Evolutionary conservation across 2,113 vertebrate genomes (phyloP).

Genomic region (Hemicordylus capensis): DNA sequence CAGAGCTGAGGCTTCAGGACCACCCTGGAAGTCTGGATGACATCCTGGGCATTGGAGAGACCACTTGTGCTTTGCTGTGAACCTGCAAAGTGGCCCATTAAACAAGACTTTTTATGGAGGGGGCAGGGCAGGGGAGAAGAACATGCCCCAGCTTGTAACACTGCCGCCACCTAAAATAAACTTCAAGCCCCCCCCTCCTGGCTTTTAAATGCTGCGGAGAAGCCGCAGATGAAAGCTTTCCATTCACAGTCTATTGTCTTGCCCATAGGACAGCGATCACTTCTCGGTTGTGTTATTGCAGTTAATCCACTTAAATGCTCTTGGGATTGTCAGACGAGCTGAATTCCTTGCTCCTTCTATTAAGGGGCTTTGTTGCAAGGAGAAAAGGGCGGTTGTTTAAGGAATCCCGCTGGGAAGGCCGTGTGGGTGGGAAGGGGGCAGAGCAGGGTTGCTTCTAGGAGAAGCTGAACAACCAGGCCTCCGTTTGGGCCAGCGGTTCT

Average conservation of each 20-base stretch:
- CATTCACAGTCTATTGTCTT: constrained; percentile 74
- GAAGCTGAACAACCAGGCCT: too few relatives aligned
- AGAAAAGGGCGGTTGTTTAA: constrained; percentile 66
- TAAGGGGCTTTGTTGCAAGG: constrained; percentile 62
- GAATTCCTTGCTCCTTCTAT: constrained; percentile 70
- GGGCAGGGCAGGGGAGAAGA: background rate
- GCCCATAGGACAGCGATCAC: constrained; percentile 64
- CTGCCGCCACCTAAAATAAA: constrained; percentile 58
- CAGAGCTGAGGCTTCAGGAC: constrained; percentile 66
- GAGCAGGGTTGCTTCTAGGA: background rate
- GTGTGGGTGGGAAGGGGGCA: constrained; percentile 10
- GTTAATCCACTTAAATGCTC: constrained; percentile 77
- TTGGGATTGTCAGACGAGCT: constrained; percentile 70
- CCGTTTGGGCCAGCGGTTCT: too few relatives aligned
- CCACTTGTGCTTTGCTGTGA: constrained; percentile 68
- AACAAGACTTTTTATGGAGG: constrained; percentile 58
- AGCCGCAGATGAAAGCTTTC: constrained; percentile 72
- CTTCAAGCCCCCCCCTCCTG: background rate
- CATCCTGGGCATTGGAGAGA: constrained; percentile 67
- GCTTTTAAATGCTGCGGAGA: constrained; percentile 73
- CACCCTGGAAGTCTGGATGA: constrained; percentile 68
- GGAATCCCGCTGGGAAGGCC: constrained; percentile 62
- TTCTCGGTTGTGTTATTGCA: constrained; percentile 69
- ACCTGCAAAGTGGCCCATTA: constrained; percentile 73
- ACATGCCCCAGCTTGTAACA: constrained; percentile 67